Evolutionary conservation across 1,140 invertebrate genomes (phyloP).

Genomic region (Sycophaga agraensis): DNA sequence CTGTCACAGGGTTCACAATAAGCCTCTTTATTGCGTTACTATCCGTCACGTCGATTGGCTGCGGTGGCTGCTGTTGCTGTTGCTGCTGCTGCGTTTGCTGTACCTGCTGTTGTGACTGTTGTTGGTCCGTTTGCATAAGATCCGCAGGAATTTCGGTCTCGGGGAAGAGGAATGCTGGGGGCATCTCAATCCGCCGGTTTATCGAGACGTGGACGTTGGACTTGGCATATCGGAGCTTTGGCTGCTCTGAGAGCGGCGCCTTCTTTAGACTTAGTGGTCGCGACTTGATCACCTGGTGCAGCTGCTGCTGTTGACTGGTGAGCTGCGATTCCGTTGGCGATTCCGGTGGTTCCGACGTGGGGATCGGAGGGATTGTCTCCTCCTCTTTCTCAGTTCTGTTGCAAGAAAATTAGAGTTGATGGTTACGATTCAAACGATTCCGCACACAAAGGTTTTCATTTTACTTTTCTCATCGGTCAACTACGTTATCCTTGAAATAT

Average conservation of each 20-base stretch:
- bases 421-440: no score
- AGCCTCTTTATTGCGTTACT: conserved; percentile 38
- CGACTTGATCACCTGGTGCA: conserved; percentile 73
- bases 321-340: conserved; percentile 47
- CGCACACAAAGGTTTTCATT: no score
- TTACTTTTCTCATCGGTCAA: no score
- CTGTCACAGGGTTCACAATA: conserved; percentile 24
- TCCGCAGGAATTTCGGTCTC: conserved; percentile 69
- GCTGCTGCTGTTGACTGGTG: conserved; percentile 40
- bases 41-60: conserved; percentile 42
- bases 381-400: conserved; percentile 54
- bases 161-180: conserved; percentile 76
- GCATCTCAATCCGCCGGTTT: conserved; percentile 78
- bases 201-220: conserved; percentile 67
- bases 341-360: conserved; percentile 53
- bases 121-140: conserved; percentile 58
- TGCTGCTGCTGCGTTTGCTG: conserved; percentile 41
- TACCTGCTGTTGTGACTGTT: conserved; percentile 32
- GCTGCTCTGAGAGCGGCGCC: conserved; percentile 72
- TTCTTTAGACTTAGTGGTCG: conserved; percentile 78
- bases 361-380: conserved; percentile 51
- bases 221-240: conserved; percentile 67
- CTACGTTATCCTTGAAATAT: no score
- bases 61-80: conserved; percentile 31
- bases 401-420: no score